These are phyloP conservation scores for Brachionus koreanus DNA, from an alignment of 1,140 invertebrate species.

Conservation along the genomic window DNA sequence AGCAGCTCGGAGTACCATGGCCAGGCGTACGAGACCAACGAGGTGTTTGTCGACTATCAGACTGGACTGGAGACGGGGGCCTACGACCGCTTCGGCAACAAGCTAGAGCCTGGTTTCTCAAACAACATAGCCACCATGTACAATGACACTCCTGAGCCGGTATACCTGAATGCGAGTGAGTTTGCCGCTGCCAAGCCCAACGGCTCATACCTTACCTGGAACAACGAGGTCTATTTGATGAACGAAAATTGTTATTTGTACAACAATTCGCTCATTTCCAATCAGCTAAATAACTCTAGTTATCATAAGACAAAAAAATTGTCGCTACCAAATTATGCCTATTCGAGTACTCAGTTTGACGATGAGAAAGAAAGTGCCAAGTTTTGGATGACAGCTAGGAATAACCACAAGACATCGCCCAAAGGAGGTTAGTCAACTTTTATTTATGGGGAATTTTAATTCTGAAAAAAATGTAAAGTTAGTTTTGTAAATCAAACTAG, in stretches of 20 bases:
- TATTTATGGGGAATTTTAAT: background rate
- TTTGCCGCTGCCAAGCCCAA: background rate
- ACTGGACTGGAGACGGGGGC: background rate
- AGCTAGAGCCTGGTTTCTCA: too few relatives aligned
- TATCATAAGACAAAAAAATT: background rate
- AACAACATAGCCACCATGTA: background rate
- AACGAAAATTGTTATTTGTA: constrained; percentile 5
- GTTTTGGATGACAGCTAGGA: background rate
- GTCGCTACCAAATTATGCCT: background rate
- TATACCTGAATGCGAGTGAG: background rate
- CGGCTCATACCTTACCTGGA: background rate
- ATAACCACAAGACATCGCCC: background rate
- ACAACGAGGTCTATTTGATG: constrained; percentile 16
- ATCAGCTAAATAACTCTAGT: background rate
- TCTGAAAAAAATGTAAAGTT: background rate
- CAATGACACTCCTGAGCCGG: background rate
- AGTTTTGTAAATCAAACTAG: too few relatives aligned
- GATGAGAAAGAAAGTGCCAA: background rate
- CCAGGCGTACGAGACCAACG: background rate
- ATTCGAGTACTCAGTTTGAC: background rate
- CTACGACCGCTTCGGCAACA: background rate
- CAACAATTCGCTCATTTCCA: background rate
- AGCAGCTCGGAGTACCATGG: background rate
- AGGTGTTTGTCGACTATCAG: background rate
- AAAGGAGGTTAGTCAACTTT: background rate